Percentiles rank a stretch among this genome's conserved stretches.
phyloP scores from a whole-genome alignment of 2,797 vertebrate genomes.

The Rhadinocentrus ornatus region DNA sequence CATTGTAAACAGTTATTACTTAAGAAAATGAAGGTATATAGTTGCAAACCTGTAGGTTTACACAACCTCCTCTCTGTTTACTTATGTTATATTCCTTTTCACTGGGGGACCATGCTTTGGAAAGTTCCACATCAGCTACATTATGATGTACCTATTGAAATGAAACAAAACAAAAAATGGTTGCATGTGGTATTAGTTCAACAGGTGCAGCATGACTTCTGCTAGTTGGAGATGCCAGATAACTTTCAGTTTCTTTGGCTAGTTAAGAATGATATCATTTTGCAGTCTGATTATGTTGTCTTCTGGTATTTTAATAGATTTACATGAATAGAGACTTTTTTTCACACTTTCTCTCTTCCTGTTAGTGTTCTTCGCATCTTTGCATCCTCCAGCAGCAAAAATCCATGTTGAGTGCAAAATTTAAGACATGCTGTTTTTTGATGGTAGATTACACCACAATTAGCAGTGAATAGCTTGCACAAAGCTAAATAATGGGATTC shows the following conservation, averaged over 20 bases:
- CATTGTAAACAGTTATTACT: background rate
- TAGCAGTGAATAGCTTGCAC: background rate
- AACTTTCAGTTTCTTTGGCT: background rate
- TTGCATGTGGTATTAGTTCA: too few relatives aligned
- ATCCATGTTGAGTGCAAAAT: background rate
- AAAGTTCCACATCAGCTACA: too few relatives aligned
- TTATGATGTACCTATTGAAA: too few relatives aligned
- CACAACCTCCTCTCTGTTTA: background rate
- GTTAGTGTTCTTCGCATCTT: too few relatives aligned
- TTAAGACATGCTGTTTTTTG: too few relatives aligned
- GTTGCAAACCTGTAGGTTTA: background rate
- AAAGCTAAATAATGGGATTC: background rate
- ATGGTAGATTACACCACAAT: background rate
- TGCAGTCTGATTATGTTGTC: background rate
- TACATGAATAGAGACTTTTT: background rate
- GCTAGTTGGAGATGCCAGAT: background rate
- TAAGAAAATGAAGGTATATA: background rate
- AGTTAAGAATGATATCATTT: background rate
- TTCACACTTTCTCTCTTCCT: background rate
- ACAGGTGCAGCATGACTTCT: background rate
- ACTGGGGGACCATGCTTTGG: background rate
- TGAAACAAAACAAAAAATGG: too few relatives aligned
- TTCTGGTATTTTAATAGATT: background rate
- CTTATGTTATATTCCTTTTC: background rate
- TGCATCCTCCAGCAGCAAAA: background rate